Evolutionary conservation across 2,888 invertebrate genomes (phyloP).

Genomic region (Stegophylla sp.): DNA sequence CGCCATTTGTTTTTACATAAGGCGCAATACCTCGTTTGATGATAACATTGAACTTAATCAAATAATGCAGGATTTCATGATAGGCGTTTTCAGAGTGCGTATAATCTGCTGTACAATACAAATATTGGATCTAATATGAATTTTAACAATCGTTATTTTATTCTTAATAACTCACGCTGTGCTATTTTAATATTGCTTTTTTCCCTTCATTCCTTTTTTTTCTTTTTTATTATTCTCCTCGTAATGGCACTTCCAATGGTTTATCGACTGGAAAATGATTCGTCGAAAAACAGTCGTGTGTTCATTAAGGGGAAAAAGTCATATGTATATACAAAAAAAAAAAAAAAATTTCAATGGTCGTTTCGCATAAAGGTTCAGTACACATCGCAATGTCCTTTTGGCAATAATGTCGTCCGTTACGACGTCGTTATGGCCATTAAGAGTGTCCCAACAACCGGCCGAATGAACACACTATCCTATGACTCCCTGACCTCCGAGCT

Average conservation of each 20-base stretch:
- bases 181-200: neutral
- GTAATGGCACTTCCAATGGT: constrained; percentile 6
- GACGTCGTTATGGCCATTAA: constrained; percentile 40
- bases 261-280: constrained; percentile 50
- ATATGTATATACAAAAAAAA: neutral
- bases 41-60: too few relatives aligned
- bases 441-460: constrained; percentile 7
- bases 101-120: neutral
- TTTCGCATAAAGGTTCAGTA: constrained; percentile 37
- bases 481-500: neutral
- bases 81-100: neutral
- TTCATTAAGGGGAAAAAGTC: neutral
- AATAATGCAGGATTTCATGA: too few relatives aligned
- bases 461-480: constrained; percentile 6
- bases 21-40: too few relatives aligned
- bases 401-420: constrained; percentile 44
- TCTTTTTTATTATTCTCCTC: neutral
- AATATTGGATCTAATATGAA: constrained; percentile 2
- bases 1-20: too few relatives aligned
- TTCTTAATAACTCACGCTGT: constrained; percentile 12
- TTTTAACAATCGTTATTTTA: constrained; percentile 26
- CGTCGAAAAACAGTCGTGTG: neutral
- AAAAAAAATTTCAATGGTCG: constrained; percentile 16
- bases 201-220: neutral
- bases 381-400: constrained; percentile 2